Conservation (phyloP, 2,888 invertebrate species). For the Pristionchus fissidentatus region DNA sequence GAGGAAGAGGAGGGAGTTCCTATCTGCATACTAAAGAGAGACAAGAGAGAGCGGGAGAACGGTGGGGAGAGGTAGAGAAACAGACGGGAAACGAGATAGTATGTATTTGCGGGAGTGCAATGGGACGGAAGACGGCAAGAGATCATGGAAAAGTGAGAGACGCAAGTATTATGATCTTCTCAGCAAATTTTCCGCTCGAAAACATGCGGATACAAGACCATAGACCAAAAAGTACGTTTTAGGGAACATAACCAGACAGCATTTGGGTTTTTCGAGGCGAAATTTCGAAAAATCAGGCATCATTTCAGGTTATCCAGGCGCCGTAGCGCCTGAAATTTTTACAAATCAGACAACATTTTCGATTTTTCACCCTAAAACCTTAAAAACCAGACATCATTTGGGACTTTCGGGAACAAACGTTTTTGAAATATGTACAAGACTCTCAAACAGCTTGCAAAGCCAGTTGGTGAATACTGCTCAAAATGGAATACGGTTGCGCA, state of each 20-base stretch:
- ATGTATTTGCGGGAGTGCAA: background rate
- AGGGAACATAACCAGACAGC: too few species aligned
- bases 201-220: background rate
- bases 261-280: too few species aligned
- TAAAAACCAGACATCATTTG: too few species aligned
- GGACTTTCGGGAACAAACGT: background rate
- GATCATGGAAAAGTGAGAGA: conserved; percentile 19
- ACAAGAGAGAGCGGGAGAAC: background rate
- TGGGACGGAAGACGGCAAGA: background rate
- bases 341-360: too few species aligned
- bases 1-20: conserved; percentile 4
- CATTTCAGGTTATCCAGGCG: too few species aligned
- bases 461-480: too few species aligned
- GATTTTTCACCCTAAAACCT: too few species aligned
- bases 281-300: too few species aligned
- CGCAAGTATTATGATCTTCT: background rate
- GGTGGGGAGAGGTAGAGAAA: conserved; percentile 5
- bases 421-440: background rate
- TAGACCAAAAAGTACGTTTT: too few species aligned
- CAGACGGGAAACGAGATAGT: background rate
- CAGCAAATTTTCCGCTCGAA: background rate
- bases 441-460: conserved; percentile 24
- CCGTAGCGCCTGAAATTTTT: too few species aligned
- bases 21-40: background rate
- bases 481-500: background rate